Conservation (phyloP, 2,797 vertebrate species). For the Poecile montanus region DNA sequence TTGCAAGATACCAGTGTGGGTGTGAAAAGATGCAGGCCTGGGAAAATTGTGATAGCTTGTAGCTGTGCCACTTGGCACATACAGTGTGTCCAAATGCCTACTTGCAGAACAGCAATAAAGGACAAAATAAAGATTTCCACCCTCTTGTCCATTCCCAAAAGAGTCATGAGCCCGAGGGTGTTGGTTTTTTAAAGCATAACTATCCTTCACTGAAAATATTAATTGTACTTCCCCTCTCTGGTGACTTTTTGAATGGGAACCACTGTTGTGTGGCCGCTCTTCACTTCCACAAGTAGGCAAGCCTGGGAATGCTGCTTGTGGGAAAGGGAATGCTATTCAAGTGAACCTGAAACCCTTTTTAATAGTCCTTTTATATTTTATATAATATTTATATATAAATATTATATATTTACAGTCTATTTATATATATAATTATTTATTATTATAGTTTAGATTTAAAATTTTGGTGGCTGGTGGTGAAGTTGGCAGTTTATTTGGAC, state of each 20-base stretch:
- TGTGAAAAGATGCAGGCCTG: slow-evolving; percentile 23
- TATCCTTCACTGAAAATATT: background rate
- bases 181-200: background rate
- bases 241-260: background rate
- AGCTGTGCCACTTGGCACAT: background rate
- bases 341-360: background rate
- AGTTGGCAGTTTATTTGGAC: background rate
- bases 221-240: background rate
- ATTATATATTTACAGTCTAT: too few species aligned
- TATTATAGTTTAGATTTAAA: background rate
- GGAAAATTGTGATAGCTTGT: slow-evolving; percentile 27
- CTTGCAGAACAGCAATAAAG: background rate
- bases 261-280: background rate
- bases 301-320: background rate
- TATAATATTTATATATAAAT: too few species aligned
- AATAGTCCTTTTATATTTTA: background rate
- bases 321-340: background rate
- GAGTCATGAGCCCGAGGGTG: background rate
- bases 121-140: background rate
- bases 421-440: too few species aligned
- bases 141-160: background rate
- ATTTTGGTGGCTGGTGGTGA: background rate
- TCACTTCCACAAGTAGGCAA: background rate
- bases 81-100: background rate
- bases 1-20: slow-evolving; percentile 36